Base-by-base conservation (phyloP, 1,140 invertebrate species). In the Ceratina australensis region DNA sequence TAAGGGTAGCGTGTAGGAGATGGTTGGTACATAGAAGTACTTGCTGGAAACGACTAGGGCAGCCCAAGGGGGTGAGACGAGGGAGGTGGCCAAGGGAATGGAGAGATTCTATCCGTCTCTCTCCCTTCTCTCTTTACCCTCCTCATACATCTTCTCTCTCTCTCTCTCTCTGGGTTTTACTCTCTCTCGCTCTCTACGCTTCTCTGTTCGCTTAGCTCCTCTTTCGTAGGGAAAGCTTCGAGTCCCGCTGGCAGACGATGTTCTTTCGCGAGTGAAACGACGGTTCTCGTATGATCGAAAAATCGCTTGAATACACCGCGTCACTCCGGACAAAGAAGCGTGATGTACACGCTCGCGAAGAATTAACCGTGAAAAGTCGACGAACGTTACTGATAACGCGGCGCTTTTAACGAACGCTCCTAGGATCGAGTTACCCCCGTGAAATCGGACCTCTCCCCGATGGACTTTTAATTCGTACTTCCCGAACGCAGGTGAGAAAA, bases 1-100 rank as follows among this genome's bases (percentile, higher is more conserved):
- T 90, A 87, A 88, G 88, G 88, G 87, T 90, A 86, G 89, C 86
- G 88, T 91, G 90, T 91, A 90, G 87, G 88, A 92, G 89, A 90
- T 89, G 85, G 83, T 85, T 87, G 83, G 89, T 91, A 91, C 89
- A 90, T 91, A 90, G 88, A 88, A 91, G 87, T 92, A 91, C 90
- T 91, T 91, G 89, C 87, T 91, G 89, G 90, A 90, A 91, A 90
- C 89, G 90, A 91, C 89, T 90, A 89, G 89, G 89, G 89, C 87
- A 85, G 86, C 68, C 82, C 86, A 82, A 83, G 86, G 85, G 81
- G 85, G 84, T 79, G 81, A 71, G 72, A 69, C 47, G 73, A 59
- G 75, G 52, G 59, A 24, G 52, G 50, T 47, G 26, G 28, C 69
- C 78, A 73, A 76, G 82, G 82, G 78, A 83, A 80, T 74, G 78